phyloP scores from a whole-genome alignment of 2,797 vertebrate species.

The Acanthopagrus latus region DNA sequence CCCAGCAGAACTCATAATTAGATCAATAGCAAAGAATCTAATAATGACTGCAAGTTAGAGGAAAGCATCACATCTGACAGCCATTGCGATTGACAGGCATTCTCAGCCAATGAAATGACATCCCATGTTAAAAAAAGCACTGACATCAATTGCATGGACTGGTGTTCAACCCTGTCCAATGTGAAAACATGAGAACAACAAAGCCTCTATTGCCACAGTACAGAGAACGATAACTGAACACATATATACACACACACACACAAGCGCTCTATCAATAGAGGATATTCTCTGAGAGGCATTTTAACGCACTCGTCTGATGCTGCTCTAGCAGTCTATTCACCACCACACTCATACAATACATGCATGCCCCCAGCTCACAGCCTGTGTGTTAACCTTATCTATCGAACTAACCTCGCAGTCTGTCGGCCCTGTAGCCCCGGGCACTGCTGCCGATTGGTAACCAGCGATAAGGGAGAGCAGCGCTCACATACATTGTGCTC shows the following conservation, averaged over 20 bases:
- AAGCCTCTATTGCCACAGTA: background rate
- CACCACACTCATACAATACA: slow-evolving; percentile 27
- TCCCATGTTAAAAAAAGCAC: background rate
- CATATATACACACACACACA: background rate
- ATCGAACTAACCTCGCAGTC: slow-evolving; percentile 42
- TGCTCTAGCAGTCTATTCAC: slow-evolving; percentile 8
- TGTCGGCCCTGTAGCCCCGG: slow-evolving; percentile 45
- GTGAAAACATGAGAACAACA: background rate
- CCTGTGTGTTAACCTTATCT: slow-evolving; percentile 32
- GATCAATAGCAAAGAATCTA: no score
- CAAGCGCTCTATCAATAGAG: background rate
- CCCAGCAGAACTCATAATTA: no score
- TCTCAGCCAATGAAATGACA: background rate
- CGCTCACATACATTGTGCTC: slow-evolving; percentile 55
- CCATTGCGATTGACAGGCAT: background rate
- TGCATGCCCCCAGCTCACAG: slow-evolving; percentile 2
- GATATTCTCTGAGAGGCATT: background rate
- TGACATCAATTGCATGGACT: background rate
- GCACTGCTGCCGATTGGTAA: slow-evolving; percentile 54
- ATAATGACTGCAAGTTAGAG: no score
- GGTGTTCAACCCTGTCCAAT: background rate
- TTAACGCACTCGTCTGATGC: background rate
- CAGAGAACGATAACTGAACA: background rate
- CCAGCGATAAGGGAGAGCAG: slow-evolving; percentile 36
- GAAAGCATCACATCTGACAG: no score